These are phyloP conservation scores for Loriculus beryllinus DNA, from an alignment of 2,797 vertebrate species.

Conservation along the genomic window DNA sequence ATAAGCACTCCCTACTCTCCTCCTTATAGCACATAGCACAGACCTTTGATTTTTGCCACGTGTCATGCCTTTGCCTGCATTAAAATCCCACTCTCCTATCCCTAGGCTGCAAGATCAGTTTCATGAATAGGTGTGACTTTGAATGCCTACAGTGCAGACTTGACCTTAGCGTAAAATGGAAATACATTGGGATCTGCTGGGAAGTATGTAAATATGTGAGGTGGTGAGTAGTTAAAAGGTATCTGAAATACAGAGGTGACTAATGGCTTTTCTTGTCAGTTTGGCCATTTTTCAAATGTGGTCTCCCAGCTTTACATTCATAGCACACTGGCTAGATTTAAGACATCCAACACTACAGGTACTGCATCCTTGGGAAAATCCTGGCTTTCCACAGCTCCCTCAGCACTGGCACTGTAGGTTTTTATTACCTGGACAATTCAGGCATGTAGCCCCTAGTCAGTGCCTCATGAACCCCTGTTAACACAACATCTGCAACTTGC, in stretches of 20 bases:
- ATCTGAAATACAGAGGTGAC: not conserved
- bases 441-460: not conserved
- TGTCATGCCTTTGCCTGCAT: not conserved
- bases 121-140: not conserved
- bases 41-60: not conserved
- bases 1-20: not conserved
- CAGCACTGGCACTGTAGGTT: not conserved
- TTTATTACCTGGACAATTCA: not conserved
- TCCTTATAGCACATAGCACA: not conserved
- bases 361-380: not conserved
- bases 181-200: not conserved
- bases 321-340: not conserved
- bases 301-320: not conserved
- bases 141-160: not conserved
- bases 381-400: not conserved
- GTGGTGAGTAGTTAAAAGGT: not conserved
- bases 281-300: not conserved
- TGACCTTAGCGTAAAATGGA: conserved; percentile 1
- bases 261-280: not conserved
- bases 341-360: not conserved
- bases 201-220: not conserved
- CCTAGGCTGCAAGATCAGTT: not conserved
- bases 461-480: not conserved
- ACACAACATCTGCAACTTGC: not conserved
- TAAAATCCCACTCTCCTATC: not conserved